A percentile compares a stretch with the other conserved stretches of the same genome.
These are phyloP conservation scores for Clostera curtula DNA, from an alignment of 2,888 invertebrate genomes.

Conservation along the genomic window DNA sequence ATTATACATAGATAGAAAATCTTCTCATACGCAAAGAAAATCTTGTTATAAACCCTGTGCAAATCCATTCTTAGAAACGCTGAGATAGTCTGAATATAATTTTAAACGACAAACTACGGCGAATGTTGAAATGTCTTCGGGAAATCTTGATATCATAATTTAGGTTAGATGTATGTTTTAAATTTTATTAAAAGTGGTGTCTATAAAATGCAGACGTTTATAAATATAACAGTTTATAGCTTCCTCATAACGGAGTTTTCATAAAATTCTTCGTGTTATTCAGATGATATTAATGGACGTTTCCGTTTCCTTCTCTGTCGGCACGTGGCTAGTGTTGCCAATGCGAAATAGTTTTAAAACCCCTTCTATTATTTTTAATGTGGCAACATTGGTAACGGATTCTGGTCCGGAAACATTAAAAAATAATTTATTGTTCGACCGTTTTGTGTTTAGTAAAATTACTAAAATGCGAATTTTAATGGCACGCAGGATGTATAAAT, in stretches of 20 bases:
- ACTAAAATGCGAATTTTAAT: slow-evolving; percentile 58
- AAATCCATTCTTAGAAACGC: too few relatives aligned
- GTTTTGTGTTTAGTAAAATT: slow-evolving; percentile 66
- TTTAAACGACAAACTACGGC: too few relatives aligned
- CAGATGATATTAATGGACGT: slow-evolving; percentile 59
- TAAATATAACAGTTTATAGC: slow-evolving; percentile 54
- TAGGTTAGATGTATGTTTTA: too few relatives aligned
- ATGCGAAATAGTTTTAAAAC: slow-evolving; percentile 69
- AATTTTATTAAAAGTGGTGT: slow-evolving; percentile 9
- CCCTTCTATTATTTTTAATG: slow-evolving; percentile 66
- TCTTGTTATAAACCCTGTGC: too few relatives aligned
- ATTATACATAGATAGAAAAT: too few relatives aligned
- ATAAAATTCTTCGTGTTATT: slow-evolving; percentile 48
- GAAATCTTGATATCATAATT: too few relatives aligned
- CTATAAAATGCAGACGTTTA: slow-evolving; percentile 16
- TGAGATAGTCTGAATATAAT: too few relatives aligned
- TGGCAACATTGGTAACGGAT: slow-evolving; percentile 58
- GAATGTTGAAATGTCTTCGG: too few relatives aligned
- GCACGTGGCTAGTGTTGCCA: slow-evolving; percentile 44
- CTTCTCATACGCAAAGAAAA: too few relatives aligned
- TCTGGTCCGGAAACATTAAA: slow-evolving; percentile 69
- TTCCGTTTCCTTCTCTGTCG: slow-evolving; percentile 60
- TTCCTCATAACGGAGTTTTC: slow-evolving; percentile 55
- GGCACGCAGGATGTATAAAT: slow-evolving; percentile 59
- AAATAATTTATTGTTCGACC: slow-evolving; percentile 58